phyloP scores from a whole-genome alignment of 2,888 invertebrate species.

The Phania funesta region DNA sequence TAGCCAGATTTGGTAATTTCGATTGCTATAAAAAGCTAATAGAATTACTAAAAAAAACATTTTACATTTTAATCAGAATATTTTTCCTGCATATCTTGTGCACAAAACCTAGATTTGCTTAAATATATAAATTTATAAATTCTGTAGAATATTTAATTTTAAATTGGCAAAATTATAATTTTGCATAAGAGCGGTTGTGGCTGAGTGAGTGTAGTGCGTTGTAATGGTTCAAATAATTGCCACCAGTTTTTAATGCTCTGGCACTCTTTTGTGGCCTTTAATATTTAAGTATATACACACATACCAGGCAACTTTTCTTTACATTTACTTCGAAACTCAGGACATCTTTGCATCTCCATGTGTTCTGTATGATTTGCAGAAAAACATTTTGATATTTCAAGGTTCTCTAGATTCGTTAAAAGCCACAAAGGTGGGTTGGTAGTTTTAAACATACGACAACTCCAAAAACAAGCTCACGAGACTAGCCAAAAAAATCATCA shows the following conservation, averaged over 20 bases:
- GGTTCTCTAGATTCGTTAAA: conserved; percentile 17
- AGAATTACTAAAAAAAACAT: no score
- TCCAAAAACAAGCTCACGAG: neutral
- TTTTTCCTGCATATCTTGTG: no score
- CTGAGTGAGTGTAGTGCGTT: no score
- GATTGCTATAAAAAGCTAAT: no score
- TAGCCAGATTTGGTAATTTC: no score
- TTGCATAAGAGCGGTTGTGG: no score
- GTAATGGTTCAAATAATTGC: neutral
- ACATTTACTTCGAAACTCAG: neutral
- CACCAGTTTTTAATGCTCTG: neutral
- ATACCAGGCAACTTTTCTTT: neutral
- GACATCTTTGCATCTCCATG: neutral
- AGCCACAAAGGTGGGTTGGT: neutral
- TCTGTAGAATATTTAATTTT: no score
- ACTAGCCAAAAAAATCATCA: neutral
- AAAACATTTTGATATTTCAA: conserved; percentile 48
- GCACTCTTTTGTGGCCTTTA: neutral
- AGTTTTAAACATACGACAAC: neutral
- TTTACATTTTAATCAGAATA: no score
- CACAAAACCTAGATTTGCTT: no score
- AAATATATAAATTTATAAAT: no score
- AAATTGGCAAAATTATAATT: no score
- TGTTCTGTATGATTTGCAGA: neutral
- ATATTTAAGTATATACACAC: neutral